Base-by-base conservation (phyloP, 2,797 vertebrate genomes). In the Rhynchotus rufescens region DNA sequence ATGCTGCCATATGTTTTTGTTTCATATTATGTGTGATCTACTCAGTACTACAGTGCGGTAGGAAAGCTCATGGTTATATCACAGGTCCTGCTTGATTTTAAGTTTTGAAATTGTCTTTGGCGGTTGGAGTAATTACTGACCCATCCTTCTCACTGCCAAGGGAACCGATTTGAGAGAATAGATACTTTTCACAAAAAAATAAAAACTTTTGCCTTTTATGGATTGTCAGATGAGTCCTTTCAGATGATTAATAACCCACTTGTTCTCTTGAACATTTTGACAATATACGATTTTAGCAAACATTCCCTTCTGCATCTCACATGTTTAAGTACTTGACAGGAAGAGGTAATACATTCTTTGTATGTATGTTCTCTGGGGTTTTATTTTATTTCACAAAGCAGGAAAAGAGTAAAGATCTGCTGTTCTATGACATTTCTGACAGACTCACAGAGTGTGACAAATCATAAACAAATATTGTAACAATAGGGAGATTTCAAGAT, bases 31-130 rank as follows among this genome's bases (percentile, higher is more conserved):
- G 7, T 65, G 17, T 54, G 11, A 78, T 61, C 19, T 87, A 28
- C 47, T 83, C n/a, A 68, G 32, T 28, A 44, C 47, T 75, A 60
- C 40, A 59, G 60, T 92, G 65, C 40, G 54, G 26, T n/a, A 76
- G 32, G 12, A 79, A 85, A 86, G 15, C 28, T 68, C 22, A 2
- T 78, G 10, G 25, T 52, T 88, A 38, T 45, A 61, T 6, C 52
- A 15, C 15, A 59, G 59, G 52, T 84, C 61, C 84, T 30, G 12
- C 69, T 42, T 64, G 19, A 81, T 80, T 93, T 90, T 81, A 76
- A 76, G 38, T 44, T 87, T 93, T 90, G 54, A 86, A 93, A 92
- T 77, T 68, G 61, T 22, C 25, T 87, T 87, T 66, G 76, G 8
- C 28, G 42, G 14, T 23, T 84, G 59, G 19, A 71, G 20, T 54